These are phyloP conservation scores for Brachypalpus laphriformis DNA, from an alignment of 2,888 invertebrate genomes.

Conservation along the genomic window DNA sequence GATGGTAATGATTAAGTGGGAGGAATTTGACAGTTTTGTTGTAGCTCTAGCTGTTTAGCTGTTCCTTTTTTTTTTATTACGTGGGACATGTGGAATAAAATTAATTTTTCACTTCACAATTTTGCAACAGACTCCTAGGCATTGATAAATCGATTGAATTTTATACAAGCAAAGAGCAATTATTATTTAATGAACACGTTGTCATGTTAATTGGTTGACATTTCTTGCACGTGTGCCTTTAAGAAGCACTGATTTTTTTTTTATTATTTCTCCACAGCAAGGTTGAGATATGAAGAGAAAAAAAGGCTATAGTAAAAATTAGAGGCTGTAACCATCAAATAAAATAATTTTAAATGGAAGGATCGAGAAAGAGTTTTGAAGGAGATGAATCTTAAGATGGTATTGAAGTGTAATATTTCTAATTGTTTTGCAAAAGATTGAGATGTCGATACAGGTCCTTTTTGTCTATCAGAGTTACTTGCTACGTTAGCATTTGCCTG, in stretches of 20 bases:
- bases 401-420: no score
- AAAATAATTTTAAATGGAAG: no score
- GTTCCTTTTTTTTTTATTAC: background rate
- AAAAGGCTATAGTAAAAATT: background rate
- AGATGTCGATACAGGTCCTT: no score
- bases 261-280: background rate
- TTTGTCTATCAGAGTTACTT: no score
- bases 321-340: no score
- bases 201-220: constrained; percentile 33
- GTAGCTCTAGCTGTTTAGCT: background rate
- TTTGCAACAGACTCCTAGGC: constrained; percentile 9
- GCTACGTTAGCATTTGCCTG: no score
- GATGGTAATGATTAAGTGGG: constrained; percentile 1
- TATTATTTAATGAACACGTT: constrained; percentile 23
- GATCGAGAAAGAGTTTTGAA: no score
- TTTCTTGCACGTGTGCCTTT: constrained; percentile 11
- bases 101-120: constrained; percentile 38
- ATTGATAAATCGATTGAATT: constrained; percentile 38
- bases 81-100: constrained; percentile 21
- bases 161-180: constrained; percentile 14
- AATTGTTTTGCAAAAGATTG: no score
- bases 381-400: no score
- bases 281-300: background rate
- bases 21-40: constrained; percentile 14
- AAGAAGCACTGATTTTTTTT: background rate